A percentile compares a stretch with the other conserved stretches of the same genome.
phyloP scores from a whole-genome alignment of 2,888 invertebrate genomes.

The Microctonus aethiopoides region DNA sequence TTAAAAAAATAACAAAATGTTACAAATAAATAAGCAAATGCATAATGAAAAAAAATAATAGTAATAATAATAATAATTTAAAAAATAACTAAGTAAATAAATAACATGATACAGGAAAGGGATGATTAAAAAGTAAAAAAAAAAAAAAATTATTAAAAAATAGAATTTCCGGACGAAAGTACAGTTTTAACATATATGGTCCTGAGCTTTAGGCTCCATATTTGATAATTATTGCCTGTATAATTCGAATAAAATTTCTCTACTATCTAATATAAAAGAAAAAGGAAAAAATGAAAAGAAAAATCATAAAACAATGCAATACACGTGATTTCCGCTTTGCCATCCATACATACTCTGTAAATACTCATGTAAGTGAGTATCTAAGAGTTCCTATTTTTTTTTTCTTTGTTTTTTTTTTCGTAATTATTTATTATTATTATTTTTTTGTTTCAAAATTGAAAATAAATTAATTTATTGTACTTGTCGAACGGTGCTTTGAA shows the following conservation, averaged over 20 bases:
- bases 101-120: not conserved
- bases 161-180: constrained; percentile 36
- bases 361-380: not conserved
- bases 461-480: not conserved
- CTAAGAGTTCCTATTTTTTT: not conserved
- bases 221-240: constrained; percentile 40
- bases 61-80: too few relatives aligned
- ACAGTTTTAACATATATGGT: constrained; percentile 36
- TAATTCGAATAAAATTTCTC: constrained; percentile 15
- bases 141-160: constrained; percentile 9
- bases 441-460: constrained; percentile 3
- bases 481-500: constrained; percentile 28
- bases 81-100: not conserved
- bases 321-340: constrained; percentile 24
- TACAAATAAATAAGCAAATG: not conserved
- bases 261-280: constrained; percentile 24
- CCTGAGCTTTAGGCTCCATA: constrained; percentile 42
- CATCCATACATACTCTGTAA: constrained; percentile 11
- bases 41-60: not conserved
- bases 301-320: constrained; percentile 18
- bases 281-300: constrained; percentile 14
- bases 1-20: not conserved
- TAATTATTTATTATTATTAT: not conserved
- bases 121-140: not conserved
- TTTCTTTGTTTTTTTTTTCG: not conserved